phyloP scores from a whole-genome alignment of 2,797 vertebrate genomes.

The Triplophysa yarkandensis region DNA sequence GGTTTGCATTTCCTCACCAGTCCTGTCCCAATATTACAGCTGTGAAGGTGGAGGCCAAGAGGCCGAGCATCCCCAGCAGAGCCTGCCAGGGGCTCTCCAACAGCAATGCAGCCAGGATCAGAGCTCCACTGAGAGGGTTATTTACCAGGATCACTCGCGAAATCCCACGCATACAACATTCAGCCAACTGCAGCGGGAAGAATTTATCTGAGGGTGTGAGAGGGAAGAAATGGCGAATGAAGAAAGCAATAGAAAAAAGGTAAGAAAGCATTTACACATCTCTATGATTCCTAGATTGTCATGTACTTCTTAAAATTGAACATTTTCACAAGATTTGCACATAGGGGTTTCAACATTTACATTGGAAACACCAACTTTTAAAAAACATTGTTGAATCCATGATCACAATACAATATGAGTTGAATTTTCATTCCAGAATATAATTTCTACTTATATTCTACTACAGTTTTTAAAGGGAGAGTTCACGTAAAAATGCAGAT shows the following conservation, averaged over 20 bases:
- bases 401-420: too few relatives aligned
- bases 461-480: too few relatives aligned
- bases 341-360: too few relatives aligned
- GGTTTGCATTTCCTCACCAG: conserved; percentile 58
- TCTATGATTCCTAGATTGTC: too few relatives aligned
- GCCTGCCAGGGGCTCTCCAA: conserved; percentile 75
- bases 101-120: conserved; percentile 70
- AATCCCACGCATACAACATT: conserved; percentile 73
- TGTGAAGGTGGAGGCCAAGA: conserved; percentile 72
- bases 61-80: conserved; percentile 71
- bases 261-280: background rate
- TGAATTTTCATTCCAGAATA: too few relatives aligned
- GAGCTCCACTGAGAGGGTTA: conserved; percentile 74
- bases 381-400: too few relatives aligned
- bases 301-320: background rate
- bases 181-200: conserved; percentile 69
- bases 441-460: too few relatives aligned
- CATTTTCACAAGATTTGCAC: too few relatives aligned
- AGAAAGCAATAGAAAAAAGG: background rate
- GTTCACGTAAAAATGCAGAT: too few relatives aligned
- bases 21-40: conserved; percentile 71
- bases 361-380: too few relatives aligned
- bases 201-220: conserved; percentile 64
- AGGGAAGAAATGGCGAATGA: background rate
- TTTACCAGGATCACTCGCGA: conserved; percentile 73